Base-by-base conservation (phyloP, 2,888 invertebrate species). In the Spicauda simplicius region DNA sequence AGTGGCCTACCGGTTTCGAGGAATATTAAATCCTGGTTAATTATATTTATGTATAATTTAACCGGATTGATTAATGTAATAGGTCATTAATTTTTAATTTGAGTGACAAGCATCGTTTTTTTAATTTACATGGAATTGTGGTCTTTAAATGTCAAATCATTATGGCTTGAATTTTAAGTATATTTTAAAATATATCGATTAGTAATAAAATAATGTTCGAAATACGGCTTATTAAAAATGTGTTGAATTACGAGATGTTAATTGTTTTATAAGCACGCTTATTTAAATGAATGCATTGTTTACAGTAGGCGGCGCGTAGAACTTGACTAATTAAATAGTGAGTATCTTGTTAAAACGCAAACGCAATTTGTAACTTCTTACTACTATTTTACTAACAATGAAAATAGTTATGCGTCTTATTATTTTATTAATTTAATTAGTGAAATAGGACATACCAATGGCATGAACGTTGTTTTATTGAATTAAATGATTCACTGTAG, bases 271-370 rank as follows among this genome's bases (percentile, higher is more conserved):
- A 11, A n/a, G n/a, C 37, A 45, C 45, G n/a, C n/a, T 45, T 7
- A 64, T 64, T 41, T 16, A 53, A 58, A 70, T 69, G 45, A 69
- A 64, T 66, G 65, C 53, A 78, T 80, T 81, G 79, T 80, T 75
- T 69, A 64, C 25, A 64, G 57, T 68, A 73, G 72, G 48, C 70
- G 72, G 66, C 59, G 76, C 78, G 76, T 74, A 71, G 72, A 71
- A 68, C 41, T 10, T 57, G 14, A 37, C 19, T 64, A 64, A 64
- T 57, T 64, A 57, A 37, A 4, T 20, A 8, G 50, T 64, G 58
- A 20, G 57, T 41, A 64, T 5, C 61, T 61, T 20, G 50, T 53
- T 53, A 58, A n/a, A n/a, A n/a, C n/a, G n/a, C n/a, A n/a, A 25
- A 18, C 37, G 18, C 33, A 58, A 41, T 52, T 41, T 18, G n/a